A percentile compares a stretch with the other conserved stretches of the same genome.
Conservation (phyloP, 2,797 vertebrate species). For the Melanotaenia nigrans region DNA sequence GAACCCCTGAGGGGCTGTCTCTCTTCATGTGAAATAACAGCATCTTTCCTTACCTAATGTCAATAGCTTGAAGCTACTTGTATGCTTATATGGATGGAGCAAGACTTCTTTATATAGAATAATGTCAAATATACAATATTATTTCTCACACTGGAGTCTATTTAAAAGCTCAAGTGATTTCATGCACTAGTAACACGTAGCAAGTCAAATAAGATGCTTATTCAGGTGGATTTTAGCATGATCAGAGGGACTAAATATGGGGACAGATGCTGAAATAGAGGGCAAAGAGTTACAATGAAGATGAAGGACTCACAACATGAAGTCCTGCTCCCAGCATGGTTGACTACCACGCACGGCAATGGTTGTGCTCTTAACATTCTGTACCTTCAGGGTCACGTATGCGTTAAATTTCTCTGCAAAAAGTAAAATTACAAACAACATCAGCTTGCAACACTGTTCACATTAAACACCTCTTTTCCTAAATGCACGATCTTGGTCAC, state of each 20-base stretch:
- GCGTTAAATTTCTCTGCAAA: conserved; percentile 97
- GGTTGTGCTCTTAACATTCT: conserved; percentile 99
- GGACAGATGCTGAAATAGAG: conserved; percentile 3
- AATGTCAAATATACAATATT: not conserved
- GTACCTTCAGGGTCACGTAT: conserved; percentile 97
- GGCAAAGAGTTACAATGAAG: conserved; percentile 6
- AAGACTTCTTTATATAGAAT: not conserved
- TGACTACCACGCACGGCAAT: conserved; percentile 94
- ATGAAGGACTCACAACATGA: conserved; percentile 96
- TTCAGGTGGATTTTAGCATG: not conserved
- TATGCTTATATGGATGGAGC: not conserved
- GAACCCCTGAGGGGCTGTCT: conserved; percentile 2
- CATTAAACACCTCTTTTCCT: not conserved
- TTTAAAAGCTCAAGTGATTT: not conserved
- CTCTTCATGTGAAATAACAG: conserved; percentile 10
- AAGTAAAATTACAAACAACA: conserved; percentile 27
- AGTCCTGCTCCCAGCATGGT: conserved; percentile 99
- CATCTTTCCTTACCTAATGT: not conserved
- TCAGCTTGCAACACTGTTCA: not conserved
- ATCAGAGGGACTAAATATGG: not conserved
- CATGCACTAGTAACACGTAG: not conserved
- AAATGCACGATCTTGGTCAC: not conserved
- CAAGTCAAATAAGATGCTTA: not conserved
- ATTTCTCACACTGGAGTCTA: not conserved
- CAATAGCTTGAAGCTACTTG: not conserved